phyloP scores from a whole-genome alignment of 2,888 invertebrate species.

The Ophion slaviceki region DNA sequence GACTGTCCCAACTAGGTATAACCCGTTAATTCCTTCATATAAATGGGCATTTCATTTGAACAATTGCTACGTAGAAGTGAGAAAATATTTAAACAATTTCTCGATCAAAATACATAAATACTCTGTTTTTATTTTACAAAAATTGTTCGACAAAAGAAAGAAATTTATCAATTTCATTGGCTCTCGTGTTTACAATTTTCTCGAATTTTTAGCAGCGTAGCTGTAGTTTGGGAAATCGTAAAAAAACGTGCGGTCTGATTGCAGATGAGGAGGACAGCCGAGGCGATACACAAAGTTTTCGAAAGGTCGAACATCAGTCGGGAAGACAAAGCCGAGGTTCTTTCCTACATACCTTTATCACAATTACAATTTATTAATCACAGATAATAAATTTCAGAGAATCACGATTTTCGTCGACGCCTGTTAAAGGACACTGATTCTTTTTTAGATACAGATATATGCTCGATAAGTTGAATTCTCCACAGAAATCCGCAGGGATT shows the following conservation, averaged over 20 bases:
- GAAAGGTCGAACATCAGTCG: constrained; percentile 28
- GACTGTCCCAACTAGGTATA: no score
- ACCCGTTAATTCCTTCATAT: no score
- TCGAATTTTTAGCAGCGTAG: neutral
- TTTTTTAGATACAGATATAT: neutral
- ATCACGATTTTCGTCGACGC: neutral
- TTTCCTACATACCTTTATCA: neutral
- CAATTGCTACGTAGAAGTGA: neutral
- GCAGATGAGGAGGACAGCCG: constrained; percentile 47
- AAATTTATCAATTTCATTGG: neutral
- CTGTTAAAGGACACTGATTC: neutral
- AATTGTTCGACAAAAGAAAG: neutral
- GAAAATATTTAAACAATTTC: neutral
- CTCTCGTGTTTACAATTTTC: neutral
- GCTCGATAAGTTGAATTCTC: neutral
- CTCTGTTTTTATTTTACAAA: neutral
- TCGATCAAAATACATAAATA: neutral
- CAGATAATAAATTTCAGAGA: neutral
- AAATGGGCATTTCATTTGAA: no score
- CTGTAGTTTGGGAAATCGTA: neutral
- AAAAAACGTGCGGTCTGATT: neutral
- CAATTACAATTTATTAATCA: neutral
- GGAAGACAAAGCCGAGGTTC: constrained; percentile 50
- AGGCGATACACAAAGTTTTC: constrained; percentile 48
- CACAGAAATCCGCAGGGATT: neutral